These are phyloP conservation scores for Pedicia rivosa DNA, from an alignment of 2,888 invertebrate genomes.

Conservation along the genomic window DNA sequence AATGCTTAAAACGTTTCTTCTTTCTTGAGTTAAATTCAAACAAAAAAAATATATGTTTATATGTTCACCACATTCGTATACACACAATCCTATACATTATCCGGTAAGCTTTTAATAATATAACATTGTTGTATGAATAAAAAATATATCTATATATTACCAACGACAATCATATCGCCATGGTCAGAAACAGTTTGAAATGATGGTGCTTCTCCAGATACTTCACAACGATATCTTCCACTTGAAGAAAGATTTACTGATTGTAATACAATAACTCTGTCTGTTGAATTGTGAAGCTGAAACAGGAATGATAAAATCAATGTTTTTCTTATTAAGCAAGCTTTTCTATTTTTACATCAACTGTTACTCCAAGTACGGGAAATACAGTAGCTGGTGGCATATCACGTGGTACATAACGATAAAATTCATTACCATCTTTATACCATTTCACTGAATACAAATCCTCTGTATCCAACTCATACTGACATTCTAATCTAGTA, in stretches of 20 bases:
- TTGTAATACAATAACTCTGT: conserved; percentile 45
- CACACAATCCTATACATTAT: no score
- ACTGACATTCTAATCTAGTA: conserved; percentile 63
- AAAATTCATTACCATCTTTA: conserved; percentile 81
- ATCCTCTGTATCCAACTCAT: conserved; percentile 65
- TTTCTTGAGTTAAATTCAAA: no score
- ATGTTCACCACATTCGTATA: no score
- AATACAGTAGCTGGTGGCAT: conserved; percentile 67
- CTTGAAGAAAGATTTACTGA: conserved; percentile 53
- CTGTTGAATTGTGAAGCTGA: conserved; percentile 47
- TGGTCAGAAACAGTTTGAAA: conserved; percentile 62
- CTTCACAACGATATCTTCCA: conserved; percentile 61
- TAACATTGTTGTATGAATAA: no score
- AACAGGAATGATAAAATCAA: no score
- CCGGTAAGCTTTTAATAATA: no score
- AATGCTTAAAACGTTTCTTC: no score
- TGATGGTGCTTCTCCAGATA: conserved; percentile 60
- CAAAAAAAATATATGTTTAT: no score
- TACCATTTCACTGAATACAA: conserved; percentile 87
- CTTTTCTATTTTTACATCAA: conserved; percentile 77
- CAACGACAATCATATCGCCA: conserved; percentile 57
- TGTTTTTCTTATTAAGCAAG: no score
- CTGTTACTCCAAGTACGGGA: conserved; percentile 62
- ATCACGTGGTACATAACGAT: conserved; percentile 70
- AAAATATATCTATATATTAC: no score